Evolutionary conservation across 1,140 invertebrate species (phyloP), one percentile per base, ranked within the genome.

Genomic region (Pachypsylla venusta): DNA sequence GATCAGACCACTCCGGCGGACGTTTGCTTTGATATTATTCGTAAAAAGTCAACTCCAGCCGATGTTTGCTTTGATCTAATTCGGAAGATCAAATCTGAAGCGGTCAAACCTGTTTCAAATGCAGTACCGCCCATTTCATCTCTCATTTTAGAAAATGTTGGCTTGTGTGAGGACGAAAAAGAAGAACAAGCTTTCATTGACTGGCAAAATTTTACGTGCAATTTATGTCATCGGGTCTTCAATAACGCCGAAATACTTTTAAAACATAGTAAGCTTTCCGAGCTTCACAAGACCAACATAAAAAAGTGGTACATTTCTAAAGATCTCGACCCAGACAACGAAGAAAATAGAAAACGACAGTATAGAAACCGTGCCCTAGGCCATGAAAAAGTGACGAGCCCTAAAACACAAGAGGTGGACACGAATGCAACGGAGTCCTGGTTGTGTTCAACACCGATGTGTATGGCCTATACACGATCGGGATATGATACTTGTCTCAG

Each of bases 1-100:
- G 22, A 7, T 7, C n/a, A 48, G 7, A 48, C 4, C 4, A 48
- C 4, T 10, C 42, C 42, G 16, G 42, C 42, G 16, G 42, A 48
- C 22, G 42, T 48, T 48, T n/a, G 42, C 5, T 48, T 48, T n/a
- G 42, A 48, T n/a, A 48, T 48, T 48, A n/a, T 48, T 19, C 42
- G 16, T n/a, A 4, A 48, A 48, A 48, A 48, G 42, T 19, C 5
- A 48, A 48, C 7, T n/a, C 42, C 42, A 19, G 42, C 42, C 7
- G 42, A 48, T 48, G 42, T 48, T 48, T n/a, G 42, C 5, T 48
- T 48, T n/a, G 42, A 48, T n/a, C 16, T 48, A 19, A n/a, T 48
- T 19, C 42, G 16, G 22, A 48, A 48, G n/a, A 48, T 22, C 16
- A 48, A 48, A 19, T 22, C 42, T 19, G 16, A n/a, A 10, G 5